phyloP scores from a whole-genome alignment of 1,140 invertebrate genomes.

The Trichogramma pretiosum region DNA sequence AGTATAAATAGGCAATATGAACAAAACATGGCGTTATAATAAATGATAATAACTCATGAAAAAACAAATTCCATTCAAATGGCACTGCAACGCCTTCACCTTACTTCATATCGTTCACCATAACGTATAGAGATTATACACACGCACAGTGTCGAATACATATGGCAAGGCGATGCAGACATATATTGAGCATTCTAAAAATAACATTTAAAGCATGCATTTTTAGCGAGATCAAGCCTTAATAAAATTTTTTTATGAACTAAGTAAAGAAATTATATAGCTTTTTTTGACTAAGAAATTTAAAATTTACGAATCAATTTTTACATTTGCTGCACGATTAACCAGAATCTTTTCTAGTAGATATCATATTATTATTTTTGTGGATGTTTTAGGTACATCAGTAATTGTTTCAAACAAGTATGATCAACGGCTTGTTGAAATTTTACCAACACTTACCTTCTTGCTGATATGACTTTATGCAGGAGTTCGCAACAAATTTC shows the following conservation, averaged over 20 bases:
- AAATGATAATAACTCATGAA: slow-evolving; percentile 15
- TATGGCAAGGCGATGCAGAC: slow-evolving; percentile 34
- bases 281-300: too few species aligned
- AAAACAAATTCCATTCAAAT: slow-evolving; percentile 15
- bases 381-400: too few species aligned
- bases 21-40: slow-evolving; percentile 5
- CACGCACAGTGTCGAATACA: too few species aligned
- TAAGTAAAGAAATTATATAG: too few species aligned
- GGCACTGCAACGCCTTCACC: slow-evolving; percentile 10
- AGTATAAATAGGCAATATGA: slow-evolving; percentile 9
- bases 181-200: slow-evolving; percentile 45
- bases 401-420: too few species aligned
- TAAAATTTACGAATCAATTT: too few species aligned
- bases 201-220: slow-evolving; percentile 46
- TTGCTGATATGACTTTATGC: slow-evolving; percentile 28
- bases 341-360: too few species aligned
- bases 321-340: too few species aligned
- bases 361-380: too few species aligned
- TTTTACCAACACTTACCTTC: slow-evolving; percentile 32
- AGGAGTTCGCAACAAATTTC: neutral
- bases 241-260: too few species aligned
- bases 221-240: slow-evolving; percentile 28
- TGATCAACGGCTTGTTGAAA: slow-evolving; percentile 2
- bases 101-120: slow-evolving; percentile 23
- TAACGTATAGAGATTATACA: too few species aligned